A percentile compares a stretch with the other conserved stretches of the same genome.
These are phyloP conservation scores for Tachuris rubrigastra DNA, from an alignment of 2,113 vertebrate genomes.

Conservation along the genomic window DNA sequence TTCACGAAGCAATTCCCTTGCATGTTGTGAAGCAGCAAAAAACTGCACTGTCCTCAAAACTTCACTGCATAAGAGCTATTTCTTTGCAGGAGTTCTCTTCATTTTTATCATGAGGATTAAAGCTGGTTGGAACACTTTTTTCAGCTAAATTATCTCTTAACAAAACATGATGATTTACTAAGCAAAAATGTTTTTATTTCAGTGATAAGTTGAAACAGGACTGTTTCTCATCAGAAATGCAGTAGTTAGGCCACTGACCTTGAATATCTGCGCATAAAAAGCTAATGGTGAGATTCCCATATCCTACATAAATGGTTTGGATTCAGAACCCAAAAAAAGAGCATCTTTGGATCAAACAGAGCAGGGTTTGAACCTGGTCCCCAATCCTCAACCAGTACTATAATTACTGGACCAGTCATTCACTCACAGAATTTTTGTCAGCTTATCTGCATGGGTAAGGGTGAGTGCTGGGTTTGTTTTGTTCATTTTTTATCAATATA, in stretches of 20 bases:
- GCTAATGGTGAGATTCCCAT: neutral
- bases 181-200: neutral
- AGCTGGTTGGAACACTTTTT: neutral
- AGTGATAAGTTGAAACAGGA: neutral
- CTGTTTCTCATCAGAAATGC: neutral
- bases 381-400: neutral
- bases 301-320: neutral
- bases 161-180: neutral
- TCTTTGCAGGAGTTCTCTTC: neutral
- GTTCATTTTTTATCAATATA: conserved; percentile 21
- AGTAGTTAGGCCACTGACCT: neutral
- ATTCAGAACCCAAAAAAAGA: neutral
- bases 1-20: neutral
- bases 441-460: neutral
- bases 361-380: neutral
- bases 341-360: neutral
- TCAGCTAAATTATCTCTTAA: neutral
- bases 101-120: neutral
- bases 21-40: neutral
- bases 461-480: neutral
- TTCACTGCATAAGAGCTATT: neutral
- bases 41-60: neutral
- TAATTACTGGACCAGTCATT: neutral
- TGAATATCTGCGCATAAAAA: neutral
- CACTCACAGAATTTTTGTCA: neutral